Conservation (phyloP, 2,888 invertebrate species). For the Protula sp. region DNA sequence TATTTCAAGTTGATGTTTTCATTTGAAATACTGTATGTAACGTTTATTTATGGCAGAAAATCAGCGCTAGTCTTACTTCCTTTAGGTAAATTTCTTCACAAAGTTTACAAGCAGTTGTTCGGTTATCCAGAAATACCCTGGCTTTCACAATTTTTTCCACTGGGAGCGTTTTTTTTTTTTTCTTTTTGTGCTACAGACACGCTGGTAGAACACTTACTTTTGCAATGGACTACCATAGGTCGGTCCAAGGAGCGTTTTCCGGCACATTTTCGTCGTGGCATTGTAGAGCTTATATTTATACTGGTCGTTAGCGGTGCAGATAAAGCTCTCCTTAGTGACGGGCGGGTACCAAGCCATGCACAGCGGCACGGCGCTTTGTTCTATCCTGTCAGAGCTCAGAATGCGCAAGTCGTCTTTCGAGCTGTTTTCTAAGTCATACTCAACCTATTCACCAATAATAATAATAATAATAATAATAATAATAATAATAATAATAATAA, state of each 20-base stretch:
- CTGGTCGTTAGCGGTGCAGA: conserved; percentile 65
- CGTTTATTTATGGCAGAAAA: too few species aligned
- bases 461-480: neutral
- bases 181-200: too few species aligned
- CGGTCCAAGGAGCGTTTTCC: conserved; percentile 66
- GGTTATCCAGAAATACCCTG: too few species aligned
- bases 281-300: conserved; percentile 68
- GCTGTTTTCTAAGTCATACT: conserved; percentile 50
- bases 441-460: conserved; percentile 35
- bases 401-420: conserved; percentile 47
- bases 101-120: too few species aligned
- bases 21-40: too few species aligned
- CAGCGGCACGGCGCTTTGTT: conserved; percentile 63
- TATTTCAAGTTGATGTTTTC: too few species aligned
- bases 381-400: conserved; percentile 60
- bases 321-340: conserved; percentile 54
- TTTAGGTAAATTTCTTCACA: too few species aligned
- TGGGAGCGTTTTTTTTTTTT: too few species aligned
- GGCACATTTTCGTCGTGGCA: conserved; percentile 62
- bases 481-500: neutral
- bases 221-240: conserved; percentile 63
- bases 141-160: too few species aligned
- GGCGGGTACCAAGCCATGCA: conserved; percentile 57
- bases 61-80: too few species aligned
- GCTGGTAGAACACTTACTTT: too few species aligned